Evolutionary conservation across 37 sponge, comb jelly and placozoan species (phyloP).

Genomic region (Agelas oroides): DNA sequence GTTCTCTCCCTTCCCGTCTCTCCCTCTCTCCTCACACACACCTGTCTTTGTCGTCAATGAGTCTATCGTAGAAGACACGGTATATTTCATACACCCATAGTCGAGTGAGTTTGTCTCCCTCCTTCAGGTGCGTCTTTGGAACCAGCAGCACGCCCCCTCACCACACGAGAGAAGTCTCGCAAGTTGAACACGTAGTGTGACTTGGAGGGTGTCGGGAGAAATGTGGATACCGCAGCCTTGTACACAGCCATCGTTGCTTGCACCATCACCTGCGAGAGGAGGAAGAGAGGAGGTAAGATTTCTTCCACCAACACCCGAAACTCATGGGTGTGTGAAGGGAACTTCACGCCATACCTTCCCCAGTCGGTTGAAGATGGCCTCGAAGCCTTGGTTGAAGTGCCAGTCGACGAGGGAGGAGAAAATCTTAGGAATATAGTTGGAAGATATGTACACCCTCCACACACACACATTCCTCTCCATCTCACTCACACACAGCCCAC

Average conservation of each 20-base stretch:
- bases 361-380: conserved; percentile 90
- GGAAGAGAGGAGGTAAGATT: not conserved
- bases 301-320: too few relatives aligned
- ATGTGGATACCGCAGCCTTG: conserved; percentile 84
- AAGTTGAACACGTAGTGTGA: conserved; percentile 99
- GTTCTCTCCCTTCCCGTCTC: too few relatives aligned
- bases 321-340: too few relatives aligned
- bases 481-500: conserved; percentile 48
- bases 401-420: conserved; percentile 95
- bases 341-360: conserved; percentile 74
- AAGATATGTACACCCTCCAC: conserved; percentile 89
- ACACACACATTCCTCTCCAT: conserved; percentile 76
- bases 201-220: conserved; percentile 97
- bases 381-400: conserved; percentile 97
- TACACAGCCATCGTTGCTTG: conserved; percentile 94
- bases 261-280: conserved; percentile 76
- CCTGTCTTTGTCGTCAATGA: conserved; percentile 90
- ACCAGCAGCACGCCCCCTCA: conserved; percentile 89
- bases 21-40: too few relatives aligned
- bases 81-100: conserved; percentile 98
- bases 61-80: conserved; percentile 96
- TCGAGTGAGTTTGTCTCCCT: conserved; percentile 90
- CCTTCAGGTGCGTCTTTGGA: conserved; percentile 84
- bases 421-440: conserved; percentile 92
- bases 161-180: conserved; percentile 95